phyloP scores from a whole-genome alignment of 1,140 invertebrate genomes.

The Neodiprion fabricii region DNA sequence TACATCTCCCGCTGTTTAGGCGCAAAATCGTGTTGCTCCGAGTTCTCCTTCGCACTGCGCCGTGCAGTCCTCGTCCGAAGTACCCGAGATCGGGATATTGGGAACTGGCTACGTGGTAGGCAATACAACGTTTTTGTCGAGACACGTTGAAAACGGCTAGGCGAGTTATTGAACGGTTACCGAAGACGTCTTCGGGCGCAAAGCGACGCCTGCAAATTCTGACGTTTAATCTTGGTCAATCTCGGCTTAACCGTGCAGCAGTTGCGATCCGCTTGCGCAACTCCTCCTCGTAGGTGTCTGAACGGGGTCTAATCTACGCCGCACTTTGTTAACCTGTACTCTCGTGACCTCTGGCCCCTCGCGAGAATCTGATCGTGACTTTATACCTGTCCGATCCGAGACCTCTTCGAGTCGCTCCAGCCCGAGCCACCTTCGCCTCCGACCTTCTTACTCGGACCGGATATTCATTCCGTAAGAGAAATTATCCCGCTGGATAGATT shows the following conservation, averaged over 20 bases:
- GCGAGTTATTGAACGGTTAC: too few species aligned
- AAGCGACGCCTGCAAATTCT: neutral
- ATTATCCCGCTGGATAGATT: too few species aligned
- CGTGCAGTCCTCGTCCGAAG: too few species aligned
- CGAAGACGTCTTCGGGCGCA: neutral
- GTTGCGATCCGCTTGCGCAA: neutral
- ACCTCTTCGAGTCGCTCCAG: neutral
- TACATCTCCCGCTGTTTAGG: neutral
- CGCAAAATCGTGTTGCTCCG: too few species aligned
- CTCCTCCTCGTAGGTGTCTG: neutral
- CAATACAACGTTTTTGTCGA: too few species aligned
- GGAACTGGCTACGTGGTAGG: too few species aligned
- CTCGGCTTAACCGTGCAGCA: neutral
- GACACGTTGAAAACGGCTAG: too few species aligned
- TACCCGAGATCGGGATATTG: too few species aligned
- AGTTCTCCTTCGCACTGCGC: too few species aligned
- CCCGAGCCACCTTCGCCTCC: neutral
- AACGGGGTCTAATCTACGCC: neutral
- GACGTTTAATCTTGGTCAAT: neutral
- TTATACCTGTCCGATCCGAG: neutral
- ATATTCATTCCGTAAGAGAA: too few species aligned
- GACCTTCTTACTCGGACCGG: neutral
- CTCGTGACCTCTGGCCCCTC: neutral
- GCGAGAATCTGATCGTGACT: neutral
- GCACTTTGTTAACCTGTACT: neutral